Conservation (phyloP, 2,797 vertebrate species). For the Smutsia temminckii region DNA sequence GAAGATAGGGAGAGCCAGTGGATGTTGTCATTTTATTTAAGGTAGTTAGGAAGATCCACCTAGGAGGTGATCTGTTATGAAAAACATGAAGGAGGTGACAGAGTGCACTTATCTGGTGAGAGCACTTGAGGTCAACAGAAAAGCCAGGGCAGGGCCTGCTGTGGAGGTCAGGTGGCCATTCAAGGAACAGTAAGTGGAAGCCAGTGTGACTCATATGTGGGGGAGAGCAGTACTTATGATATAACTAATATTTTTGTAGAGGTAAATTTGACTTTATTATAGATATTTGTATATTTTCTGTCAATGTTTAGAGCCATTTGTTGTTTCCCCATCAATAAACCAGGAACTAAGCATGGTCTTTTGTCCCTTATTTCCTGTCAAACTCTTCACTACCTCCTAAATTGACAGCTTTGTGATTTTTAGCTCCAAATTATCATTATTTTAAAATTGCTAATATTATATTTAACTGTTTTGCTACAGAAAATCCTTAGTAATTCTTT, state of each 20-base stretch:
- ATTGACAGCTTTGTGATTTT: slow-evolving; percentile 1
- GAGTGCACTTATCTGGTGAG: background rate
- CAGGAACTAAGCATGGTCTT: background rate
- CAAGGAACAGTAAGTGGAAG: background rate
- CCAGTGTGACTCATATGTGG: background rate
- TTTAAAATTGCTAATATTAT: slow-evolving; percentile 21
- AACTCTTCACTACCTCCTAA: background rate
- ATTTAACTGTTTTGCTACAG: background rate
- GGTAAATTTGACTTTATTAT: background rate
- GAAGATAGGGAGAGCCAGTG: background rate
- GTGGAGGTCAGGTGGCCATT: background rate
- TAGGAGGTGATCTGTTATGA: background rate
- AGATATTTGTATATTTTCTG: background rate
- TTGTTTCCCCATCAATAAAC: background rate
- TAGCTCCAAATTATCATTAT: background rate
- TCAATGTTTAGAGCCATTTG: background rate
- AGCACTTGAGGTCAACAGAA: background rate
- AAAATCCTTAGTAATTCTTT: background rate
- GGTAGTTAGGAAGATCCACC: background rate
- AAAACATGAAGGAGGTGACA: background rate
- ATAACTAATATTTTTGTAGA: background rate
- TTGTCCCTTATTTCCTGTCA: background rate
- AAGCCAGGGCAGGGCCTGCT: background rate
- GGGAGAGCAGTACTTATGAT: background rate
- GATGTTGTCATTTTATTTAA: background rate